A percentile compares a stretch with the other conserved stretches of the same genome.
phyloP scores from a whole-genome alignment of 2,888 invertebrate species.

The Calliphora vomitoria region DNA sequence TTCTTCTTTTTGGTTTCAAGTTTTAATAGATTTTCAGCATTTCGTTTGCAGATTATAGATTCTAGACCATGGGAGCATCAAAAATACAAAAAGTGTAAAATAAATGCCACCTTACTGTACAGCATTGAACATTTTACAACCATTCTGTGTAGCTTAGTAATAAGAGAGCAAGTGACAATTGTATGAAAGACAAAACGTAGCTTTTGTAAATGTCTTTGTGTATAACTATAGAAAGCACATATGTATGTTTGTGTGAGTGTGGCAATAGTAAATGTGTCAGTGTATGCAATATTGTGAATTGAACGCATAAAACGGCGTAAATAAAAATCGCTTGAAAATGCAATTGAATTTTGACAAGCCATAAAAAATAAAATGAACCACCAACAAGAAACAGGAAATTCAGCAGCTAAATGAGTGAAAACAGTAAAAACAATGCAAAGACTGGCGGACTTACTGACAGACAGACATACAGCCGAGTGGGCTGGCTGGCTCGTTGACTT shows the following conservation, averaged over 20 bases:
- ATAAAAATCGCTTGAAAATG: conserved; percentile 54
- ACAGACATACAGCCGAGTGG: conserved; percentile 13
- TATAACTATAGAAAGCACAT: too few species aligned
- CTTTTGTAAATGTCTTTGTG: too few species aligned
- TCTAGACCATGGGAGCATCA: too few species aligned
- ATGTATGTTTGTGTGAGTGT: background rate
- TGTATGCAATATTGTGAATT: background rate
- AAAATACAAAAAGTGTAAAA: too few species aligned
- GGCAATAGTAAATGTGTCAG: conserved; percentile 9
- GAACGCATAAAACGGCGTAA: conserved; percentile 40
- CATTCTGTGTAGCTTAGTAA: too few species aligned
- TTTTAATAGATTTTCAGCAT: too few species aligned
- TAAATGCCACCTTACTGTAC: too few species aligned
- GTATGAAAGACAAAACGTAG: too few species aligned
- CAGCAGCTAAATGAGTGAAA: conserved; percentile 44
- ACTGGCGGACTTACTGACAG: conserved; percentile 24
- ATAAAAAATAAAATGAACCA: conserved; percentile 41
- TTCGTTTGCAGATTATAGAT: too few species aligned
- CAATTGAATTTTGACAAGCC: conserved; percentile 44
- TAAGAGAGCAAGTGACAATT: too few species aligned
- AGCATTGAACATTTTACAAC: too few species aligned
- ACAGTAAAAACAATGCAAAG: conserved; percentile 4
- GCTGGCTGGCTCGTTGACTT: conserved; percentile 12
- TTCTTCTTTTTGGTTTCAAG: too few species aligned
- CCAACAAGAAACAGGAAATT: conserved; percentile 49